Percentiles rank a stretch among this genome's conserved stretches.
phyloP scores from a whole-genome alignment of 2,113 vertebrate genomes.

The Eira barbara region DNA sequence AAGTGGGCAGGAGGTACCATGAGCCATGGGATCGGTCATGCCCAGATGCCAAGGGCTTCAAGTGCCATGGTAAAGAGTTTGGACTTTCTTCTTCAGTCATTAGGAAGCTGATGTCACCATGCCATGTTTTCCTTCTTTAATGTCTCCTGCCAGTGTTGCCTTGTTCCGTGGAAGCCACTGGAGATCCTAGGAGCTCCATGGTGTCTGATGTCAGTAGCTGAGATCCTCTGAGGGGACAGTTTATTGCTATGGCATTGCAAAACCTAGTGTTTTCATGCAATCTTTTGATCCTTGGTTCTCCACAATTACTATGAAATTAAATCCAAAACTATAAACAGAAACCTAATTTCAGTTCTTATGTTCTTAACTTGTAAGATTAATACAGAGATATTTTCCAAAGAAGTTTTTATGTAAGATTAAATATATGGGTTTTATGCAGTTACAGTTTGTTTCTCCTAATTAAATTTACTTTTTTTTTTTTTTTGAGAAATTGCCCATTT shows the following conservation, averaged over 20 bases:
- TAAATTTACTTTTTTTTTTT: conserved; percentile 2
- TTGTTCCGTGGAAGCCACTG: not conserved
- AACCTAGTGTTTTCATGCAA: not conserved
- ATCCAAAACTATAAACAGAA: conserved; percentile 62
- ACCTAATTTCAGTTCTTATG: conserved; percentile 67
- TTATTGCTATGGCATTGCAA: not conserved
- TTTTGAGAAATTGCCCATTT: conserved; percentile 32
- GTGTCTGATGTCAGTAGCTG: not conserved
- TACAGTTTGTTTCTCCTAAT: conserved; percentile 57
- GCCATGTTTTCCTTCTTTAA: not conserved
- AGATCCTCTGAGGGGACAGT: not conserved
- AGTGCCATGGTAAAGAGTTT: not conserved
- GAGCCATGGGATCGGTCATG: not conserved
- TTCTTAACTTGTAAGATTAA: conserved; percentile 72
- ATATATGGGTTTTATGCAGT: conserved; percentile 47
- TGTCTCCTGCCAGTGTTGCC: not conserved
- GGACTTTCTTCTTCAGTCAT: not conserved
- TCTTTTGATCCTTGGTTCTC: not conserved
- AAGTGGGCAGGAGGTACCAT: not conserved
- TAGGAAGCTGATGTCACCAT: not conserved
- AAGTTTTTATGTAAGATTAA: conserved; percentile 56
- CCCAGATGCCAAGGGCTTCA: not conserved
- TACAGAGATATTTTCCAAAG: conserved; percentile 61
- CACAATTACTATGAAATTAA: not conserved
- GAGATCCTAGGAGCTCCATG: not conserved